Evolutionary conservation across 2,797 vertebrate species (phyloP), one percentile per base, ranked within the genome.

Genomic region (Anguilla pacifica): DNA sequence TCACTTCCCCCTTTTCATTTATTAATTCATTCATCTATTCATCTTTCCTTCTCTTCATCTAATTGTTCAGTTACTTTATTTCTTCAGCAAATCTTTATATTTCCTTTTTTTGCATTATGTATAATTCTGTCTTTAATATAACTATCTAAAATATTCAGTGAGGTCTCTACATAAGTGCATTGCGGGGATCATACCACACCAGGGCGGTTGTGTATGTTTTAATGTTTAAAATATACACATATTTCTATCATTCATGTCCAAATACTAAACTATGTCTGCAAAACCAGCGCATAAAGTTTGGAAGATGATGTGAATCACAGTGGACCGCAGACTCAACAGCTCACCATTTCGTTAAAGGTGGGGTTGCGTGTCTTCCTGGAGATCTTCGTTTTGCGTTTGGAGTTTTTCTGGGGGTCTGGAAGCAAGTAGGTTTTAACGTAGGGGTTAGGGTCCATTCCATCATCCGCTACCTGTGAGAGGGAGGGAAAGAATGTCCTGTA

Each of bases 281-380:
- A 70, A 67, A 39, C 6, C 3, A 25, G 64, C 25, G 0, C n/a
- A 6, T 67, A 1, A n/a, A n/a, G 64, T 67, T 67, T 28, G 25
- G 7, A 67, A 67, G 6, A 67, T 67, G 22, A 67, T n/a, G 6
- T n/a, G 19, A 67, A 67, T 67, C 4, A 67, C 0, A n/a, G 64
- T 7, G 22, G n/a, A 10, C 7, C 17, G 17, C 6, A 25, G 35
- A 53, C 17, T n/a, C 2, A 57, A 86, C 51, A 43, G 90, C 95
- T 95, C 95, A 97, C 99, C 98, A 99, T 99, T 96, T 99, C 99
- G 92, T 99, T 99, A 93, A 99, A 99, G 5, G 98, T 99, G 43
- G 99, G 99, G 90, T 99, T 99, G 92, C 97, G 97, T 64, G 98
- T 99, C 95, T 98, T 99, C 90, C 98, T 96, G 11, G 98, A 97